Conservation (phyloP, 2,113 vertebrate genomes). For the Mesoclemmys tuberculata region DNA sequence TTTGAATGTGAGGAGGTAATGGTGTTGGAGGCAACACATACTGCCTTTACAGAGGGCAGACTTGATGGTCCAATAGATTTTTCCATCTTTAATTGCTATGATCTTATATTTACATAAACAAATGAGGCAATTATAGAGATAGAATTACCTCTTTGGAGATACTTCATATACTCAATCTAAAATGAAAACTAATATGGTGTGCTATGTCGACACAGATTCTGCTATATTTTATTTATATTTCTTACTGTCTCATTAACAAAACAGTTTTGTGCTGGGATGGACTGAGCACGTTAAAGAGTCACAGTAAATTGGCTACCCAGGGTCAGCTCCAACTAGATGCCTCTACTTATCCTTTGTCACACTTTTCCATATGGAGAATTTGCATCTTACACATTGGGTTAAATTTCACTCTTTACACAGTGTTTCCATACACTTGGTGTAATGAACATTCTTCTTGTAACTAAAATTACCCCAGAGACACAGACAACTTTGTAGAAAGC, state of each 20-base stretch:
- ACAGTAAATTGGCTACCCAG: not conserved
- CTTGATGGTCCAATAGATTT: not conserved
- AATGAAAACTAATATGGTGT: not conserved
- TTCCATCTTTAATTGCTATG: not conserved
- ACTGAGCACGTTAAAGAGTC: not conserved
- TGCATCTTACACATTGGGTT: not conserved
- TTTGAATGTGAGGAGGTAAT: not conserved
- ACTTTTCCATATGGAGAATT: not conserved
- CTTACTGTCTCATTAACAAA: not conserved
- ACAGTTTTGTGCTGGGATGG: not conserved
- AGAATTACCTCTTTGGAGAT: not conserved
- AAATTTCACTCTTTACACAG: not conserved
- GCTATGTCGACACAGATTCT: not conserved
- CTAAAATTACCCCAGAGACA: not conserved
- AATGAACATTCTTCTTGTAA: not conserved
- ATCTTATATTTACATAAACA: conserved; percentile 7
- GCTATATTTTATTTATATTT: not conserved
- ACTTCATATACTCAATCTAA: not conserved
- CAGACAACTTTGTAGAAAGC: not conserved
- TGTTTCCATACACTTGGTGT: not conserved
- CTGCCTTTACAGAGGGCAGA: not conserved
- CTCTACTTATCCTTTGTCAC: not conserved
- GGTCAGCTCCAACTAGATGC: not conserved
- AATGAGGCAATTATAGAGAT: not conserved
- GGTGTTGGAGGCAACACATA: not conserved